These are phyloP conservation scores for Thripadectes ignobilis DNA, from an alignment of 2,797 vertebrate species.

Conservation along the genomic window DNA sequence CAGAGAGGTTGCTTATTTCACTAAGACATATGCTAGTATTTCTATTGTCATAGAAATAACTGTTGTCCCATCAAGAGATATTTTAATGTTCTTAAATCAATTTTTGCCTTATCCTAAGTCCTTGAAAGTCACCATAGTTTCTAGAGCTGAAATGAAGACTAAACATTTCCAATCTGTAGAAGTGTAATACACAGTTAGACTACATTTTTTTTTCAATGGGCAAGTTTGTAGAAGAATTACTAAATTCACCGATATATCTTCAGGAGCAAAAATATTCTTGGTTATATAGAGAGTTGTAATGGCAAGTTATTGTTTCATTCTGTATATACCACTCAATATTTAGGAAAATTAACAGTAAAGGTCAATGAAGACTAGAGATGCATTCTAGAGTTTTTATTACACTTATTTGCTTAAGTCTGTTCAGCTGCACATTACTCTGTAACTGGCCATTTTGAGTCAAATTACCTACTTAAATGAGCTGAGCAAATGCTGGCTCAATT, in stretches of 20 bases:
- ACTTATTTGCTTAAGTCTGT: not conserved
- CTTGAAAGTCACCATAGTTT: not conserved
- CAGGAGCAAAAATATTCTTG: not conserved
- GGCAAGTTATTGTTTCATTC: not conserved
- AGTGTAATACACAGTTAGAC: not conserved
- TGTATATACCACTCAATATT: not conserved
- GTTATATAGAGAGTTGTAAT: not conserved
- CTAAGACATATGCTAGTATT: not conserved
- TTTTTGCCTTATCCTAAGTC: not conserved
- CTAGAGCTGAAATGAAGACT: not conserved
- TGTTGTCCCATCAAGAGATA: not conserved
- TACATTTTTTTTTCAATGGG: not conserved
- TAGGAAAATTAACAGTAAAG: not conserved
- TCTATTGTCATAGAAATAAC: not conserved
- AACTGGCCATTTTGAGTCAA: slow-evolving; percentile 42
- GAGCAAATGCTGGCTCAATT: slow-evolving; percentile 62
- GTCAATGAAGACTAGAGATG: not conserved
- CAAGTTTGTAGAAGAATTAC: not conserved
- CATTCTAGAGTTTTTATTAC: not conserved
- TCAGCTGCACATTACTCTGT: slow-evolving; percentile 23
- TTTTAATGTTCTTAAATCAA: not conserved
- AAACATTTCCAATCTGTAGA: not conserved
- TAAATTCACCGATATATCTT: not conserved
- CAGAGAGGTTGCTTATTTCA: not conserved
- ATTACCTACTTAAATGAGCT: slow-evolving; percentile 53